Conservation (phyloP, 2,113 vertebrate species). For the Rhabdornis inornatus region DNA sequence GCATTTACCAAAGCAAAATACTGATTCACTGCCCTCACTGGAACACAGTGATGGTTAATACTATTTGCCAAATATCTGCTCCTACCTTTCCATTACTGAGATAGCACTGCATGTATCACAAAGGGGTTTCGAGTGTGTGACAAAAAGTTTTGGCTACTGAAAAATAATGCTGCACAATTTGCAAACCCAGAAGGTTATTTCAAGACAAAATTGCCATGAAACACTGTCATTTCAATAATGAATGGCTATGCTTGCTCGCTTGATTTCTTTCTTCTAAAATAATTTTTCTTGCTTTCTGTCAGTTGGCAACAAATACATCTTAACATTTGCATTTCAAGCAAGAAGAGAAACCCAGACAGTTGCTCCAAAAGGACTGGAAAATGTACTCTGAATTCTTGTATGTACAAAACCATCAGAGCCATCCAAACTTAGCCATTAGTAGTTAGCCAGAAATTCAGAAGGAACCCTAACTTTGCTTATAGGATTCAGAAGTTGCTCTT, state of each 20-base stretch:
- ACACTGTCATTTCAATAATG: constrained; percentile 49
- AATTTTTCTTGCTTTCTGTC: constrained; percentile 53
- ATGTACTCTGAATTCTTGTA: neutral
- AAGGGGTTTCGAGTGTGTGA: neutral
- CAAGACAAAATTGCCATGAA: constrained; percentile 50
- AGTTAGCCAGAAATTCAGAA: neutral
- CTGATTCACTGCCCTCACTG: neutral
- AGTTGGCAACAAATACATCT: constrained; percentile 52
- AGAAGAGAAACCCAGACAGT: constrained; percentile 24
- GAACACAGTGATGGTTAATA: neutral
- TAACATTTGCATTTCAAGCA: constrained; percentile 42
- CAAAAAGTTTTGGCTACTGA: constrained; percentile 36
- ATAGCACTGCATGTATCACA: neutral
- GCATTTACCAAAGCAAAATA: neutral
- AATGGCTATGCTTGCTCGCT: constrained; percentile 29
- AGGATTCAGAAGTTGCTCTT: neutral
- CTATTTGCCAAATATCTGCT: neutral
- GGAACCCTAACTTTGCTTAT: neutral
- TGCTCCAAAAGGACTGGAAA: constrained; percentile 14
- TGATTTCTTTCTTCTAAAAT: constrained; percentile 58
- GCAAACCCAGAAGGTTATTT: constrained; percentile 49
- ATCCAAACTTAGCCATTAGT: neutral
- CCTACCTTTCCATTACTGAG: constrained; percentile 8
- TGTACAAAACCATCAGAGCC: neutral
- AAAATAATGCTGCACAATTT: constrained; percentile 20